phyloP scores from a whole-genome alignment of 92 coral and sea anemone genomes.

The Palythoa caribaeorum region DNA sequence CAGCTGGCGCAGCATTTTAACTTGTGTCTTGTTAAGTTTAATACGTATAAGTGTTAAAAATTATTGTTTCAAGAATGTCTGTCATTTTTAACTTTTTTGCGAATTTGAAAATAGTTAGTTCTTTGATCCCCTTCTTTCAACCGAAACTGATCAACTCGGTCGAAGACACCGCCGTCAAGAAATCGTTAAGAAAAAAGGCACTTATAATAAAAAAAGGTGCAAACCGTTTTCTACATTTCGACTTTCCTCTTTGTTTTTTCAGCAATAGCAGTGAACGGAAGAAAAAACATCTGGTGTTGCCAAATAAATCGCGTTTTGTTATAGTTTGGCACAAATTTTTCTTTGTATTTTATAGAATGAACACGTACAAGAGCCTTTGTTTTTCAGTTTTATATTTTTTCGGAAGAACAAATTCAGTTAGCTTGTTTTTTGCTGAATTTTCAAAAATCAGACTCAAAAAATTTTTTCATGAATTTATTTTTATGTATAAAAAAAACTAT shows the following conservation, averaged over 20 bases:
- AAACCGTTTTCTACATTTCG: background rate
- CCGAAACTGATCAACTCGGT: background rate
- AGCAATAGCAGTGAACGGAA: background rate
- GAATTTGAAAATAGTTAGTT: background rate
- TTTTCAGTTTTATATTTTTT: background rate
- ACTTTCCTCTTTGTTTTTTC: background rate
- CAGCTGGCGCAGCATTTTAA: background rate
- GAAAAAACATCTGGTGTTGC: background rate
- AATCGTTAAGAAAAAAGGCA: background rate
- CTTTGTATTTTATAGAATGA: background rate
- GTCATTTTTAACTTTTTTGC: background rate
- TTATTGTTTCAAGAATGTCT: background rate
- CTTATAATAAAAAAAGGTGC: background rate
- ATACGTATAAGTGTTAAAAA: background rate
- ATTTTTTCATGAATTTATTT: no score
- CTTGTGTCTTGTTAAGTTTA: background rate
- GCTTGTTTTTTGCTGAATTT: no score
- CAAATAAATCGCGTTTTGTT: background rate
- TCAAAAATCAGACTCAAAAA: no score
- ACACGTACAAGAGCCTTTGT: background rate
- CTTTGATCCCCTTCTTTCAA: conserved; percentile 3
- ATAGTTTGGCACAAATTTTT: background rate
- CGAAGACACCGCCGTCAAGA: background rate
- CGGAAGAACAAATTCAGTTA: background rate
- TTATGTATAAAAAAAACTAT: no score